Percentiles rank a stretch among this genome's conserved stretches.
Evolutionary conservation across 2,797 vertebrate species (phyloP).

Genomic region (Lindbergichthys nudifrons): DNA sequence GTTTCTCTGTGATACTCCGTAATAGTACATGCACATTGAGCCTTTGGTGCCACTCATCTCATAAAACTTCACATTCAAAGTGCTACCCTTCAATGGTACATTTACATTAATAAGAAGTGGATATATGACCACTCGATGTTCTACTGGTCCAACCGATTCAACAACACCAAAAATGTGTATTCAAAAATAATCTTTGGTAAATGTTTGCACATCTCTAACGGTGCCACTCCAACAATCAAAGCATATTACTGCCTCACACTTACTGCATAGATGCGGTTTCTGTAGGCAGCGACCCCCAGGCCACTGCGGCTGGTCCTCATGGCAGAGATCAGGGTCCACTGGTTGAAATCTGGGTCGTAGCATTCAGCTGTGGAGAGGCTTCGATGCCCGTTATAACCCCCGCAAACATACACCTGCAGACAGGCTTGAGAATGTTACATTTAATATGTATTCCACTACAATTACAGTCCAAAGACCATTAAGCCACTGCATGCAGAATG

Average conservation of each 20-base stretch:
- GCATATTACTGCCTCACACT: conserved; percentile 12
- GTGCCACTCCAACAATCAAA: not conserved
- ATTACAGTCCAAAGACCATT: not conserved
- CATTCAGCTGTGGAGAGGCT: conserved; percentile 83
- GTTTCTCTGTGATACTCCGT: no score
- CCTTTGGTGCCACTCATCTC: no score
- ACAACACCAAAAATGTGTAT: not conserved
- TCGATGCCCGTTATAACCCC: conserved; percentile 83
- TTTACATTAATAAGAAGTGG: no score
- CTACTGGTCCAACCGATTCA: no score
- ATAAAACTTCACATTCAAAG: no score
- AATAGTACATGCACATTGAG: no score
- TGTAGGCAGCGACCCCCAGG: conserved; percentile 60
- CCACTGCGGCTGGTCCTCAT: conserved; percentile 81
- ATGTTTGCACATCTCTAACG: not conserved
- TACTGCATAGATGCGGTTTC: conserved; percentile 59
- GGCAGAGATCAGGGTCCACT: conserved; percentile 84
- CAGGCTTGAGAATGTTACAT: not conserved
- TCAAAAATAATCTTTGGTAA: not conserved
- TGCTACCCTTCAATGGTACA: no score
- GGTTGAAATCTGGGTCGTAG: conserved; percentile 84
- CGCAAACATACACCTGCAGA: conserved; percentile 70
- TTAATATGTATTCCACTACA: not conserved
- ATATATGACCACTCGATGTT: no score
- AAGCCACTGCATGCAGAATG: no score